Evolutionary conservation across 2,888 invertebrate genomes (phyloP).

Genomic region (Brachycybe producta): DNA sequence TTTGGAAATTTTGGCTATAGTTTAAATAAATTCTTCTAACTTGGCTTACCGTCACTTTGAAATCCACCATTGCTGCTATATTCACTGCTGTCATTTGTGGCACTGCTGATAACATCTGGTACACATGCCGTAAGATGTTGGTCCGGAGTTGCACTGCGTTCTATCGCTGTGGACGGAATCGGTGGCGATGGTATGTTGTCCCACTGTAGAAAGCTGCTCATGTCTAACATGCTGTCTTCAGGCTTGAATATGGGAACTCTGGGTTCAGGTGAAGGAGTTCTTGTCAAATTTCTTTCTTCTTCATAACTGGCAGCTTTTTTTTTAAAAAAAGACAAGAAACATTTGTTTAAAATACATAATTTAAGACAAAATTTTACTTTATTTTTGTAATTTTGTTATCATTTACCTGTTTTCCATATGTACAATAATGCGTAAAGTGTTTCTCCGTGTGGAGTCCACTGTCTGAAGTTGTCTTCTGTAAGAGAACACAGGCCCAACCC

Average conservation of each 20-base stretch:
- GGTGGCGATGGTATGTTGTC: background rate
- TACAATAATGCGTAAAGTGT: conserved; percentile 75
- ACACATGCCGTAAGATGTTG: conserved; percentile 9
- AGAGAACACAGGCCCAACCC: conserved; percentile 61
- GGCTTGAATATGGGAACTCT: conserved; percentile 20
- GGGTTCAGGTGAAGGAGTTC: background rate
- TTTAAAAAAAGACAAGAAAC: background rate
- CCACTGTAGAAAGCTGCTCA: conserved; percentile 21
- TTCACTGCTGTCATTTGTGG: conserved; percentile 21
- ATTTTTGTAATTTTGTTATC: background rate
- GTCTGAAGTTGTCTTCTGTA: conserved; percentile 71
- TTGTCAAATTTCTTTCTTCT: background rate
- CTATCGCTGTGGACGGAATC: background rate
- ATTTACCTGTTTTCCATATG: conserved; percentile 55
- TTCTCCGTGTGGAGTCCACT: conserved; percentile 61
- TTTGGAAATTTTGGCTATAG: too few relatives aligned
- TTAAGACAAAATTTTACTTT: too few relatives aligned
- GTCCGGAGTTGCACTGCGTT: conserved; percentile 5
- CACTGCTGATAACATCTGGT: conserved; percentile 11
- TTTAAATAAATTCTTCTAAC: background rate
- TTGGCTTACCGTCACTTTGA: conserved; percentile 25
- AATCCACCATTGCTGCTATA: conserved; percentile 24
- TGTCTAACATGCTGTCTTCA: conserved; percentile 25
- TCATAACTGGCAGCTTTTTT: background rate
- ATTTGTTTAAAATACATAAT: background rate